A percentile compares a stretch with the other conserved stretches of the same genome.
Evolutionary conservation across 1,140 invertebrate genomes (phyloP).

Genomic region (Eulimnadia texana): DNA sequence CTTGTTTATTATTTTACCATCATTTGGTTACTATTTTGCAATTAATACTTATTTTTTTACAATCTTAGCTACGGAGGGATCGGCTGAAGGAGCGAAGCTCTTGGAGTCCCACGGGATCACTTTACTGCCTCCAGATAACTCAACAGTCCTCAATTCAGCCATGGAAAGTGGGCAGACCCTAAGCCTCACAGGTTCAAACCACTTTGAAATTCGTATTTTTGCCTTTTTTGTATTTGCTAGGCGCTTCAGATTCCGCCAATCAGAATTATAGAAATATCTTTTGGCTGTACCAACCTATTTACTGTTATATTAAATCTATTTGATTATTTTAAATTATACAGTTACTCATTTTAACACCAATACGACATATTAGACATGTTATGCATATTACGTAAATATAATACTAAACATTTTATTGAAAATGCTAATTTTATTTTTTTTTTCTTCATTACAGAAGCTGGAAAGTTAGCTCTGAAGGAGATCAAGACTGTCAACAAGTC

Average conservation of each 20-base stretch:
- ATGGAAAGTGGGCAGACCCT: slow-evolving; percentile 64
- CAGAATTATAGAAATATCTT: slow-evolving; percentile 1
- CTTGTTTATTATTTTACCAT: too few relatives aligned
- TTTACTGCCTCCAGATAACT: slow-evolving; percentile 55
- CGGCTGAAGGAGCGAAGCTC: slow-evolving; percentile 40
- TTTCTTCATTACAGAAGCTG: slow-evolving; percentile 50
- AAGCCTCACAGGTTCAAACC: slow-evolving; percentile 46
- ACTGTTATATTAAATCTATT: too few relatives aligned
- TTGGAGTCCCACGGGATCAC: slow-evolving; percentile 65
- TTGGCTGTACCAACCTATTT: too few relatives aligned
- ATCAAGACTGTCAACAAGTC: slow-evolving; percentile 28
- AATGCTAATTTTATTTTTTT: too few relatives aligned
- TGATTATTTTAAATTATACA: too few relatives aligned
- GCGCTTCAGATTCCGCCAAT: background rate
- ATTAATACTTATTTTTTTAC: too few relatives aligned
- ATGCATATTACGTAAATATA: too few relatives aligned
- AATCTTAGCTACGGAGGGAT: slow-evolving; percentile 18
- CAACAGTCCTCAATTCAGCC: slow-evolving; percentile 54
- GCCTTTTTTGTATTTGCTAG: background rate
- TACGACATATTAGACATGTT: too few relatives aligned
- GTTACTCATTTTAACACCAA: too few relatives aligned
- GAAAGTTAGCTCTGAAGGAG: slow-evolving; percentile 53
- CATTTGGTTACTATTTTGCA: too few relatives aligned
- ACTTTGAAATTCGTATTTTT: slow-evolving; percentile 1
- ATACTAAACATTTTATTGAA: too few relatives aligned